phyloP scores from a whole-genome alignment of 2,797 vertebrate species.

The Brachymystax lenok region DNA sequence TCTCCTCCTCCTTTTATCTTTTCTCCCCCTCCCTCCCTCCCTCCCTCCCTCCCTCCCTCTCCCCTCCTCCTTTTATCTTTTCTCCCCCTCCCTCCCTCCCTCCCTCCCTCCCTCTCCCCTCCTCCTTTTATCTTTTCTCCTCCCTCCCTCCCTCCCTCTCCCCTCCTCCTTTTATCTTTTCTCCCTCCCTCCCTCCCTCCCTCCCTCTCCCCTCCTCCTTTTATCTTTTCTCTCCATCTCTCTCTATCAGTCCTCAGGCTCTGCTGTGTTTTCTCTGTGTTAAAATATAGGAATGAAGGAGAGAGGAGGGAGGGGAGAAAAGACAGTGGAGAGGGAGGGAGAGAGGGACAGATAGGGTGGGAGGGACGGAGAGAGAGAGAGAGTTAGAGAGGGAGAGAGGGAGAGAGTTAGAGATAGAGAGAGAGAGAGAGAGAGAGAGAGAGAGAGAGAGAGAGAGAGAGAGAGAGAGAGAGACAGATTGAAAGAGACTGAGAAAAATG shows the following conservation, averaged over 20 bases:
- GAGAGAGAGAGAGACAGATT: too few species aligned
- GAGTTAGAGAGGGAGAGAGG: too few species aligned
- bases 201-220: too few species aligned
- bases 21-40: constrained; percentile 3
- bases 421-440: too few species aligned
- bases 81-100: neutral
- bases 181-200: neutral
- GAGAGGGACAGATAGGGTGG: constrained; percentile 5
- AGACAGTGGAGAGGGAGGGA: constrained; percentile 34
- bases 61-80: neutral
- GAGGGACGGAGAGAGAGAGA: neutral
- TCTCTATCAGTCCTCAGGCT: constrained; percentile 20
- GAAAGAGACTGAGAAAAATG: too few species aligned
- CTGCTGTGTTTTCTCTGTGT: constrained; percentile 20
- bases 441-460: too few species aligned
- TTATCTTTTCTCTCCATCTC: too few species aligned
- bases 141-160: neutral
- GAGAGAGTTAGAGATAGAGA: too few species aligned
- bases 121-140: too few species aligned
- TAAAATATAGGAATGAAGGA: constrained; percentile 52
- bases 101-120: too few species aligned
- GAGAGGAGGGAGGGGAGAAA: constrained; percentile 25
- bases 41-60: neutral
- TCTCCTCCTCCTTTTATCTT: neutral
- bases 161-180: neutral